A percentile compares a stretch with the other conserved stretches of the same genome.
phyloP scores from a whole-genome alignment of 2,797 vertebrate genomes.

The Lophotriccus pileatus region DNA sequence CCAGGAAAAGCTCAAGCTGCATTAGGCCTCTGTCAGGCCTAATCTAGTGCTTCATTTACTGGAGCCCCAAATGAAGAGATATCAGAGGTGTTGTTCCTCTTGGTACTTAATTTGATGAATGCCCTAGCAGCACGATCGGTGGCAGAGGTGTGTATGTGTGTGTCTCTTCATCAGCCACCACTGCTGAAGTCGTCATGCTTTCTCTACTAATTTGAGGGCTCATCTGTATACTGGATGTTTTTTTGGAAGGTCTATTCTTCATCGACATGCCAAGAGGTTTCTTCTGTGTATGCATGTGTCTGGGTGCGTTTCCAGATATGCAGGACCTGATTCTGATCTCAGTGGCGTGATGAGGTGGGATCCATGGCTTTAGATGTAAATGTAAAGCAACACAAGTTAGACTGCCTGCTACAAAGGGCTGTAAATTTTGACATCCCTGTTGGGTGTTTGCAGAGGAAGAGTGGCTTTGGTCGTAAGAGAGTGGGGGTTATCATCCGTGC shows the following conservation, averaged over 20 bases:
- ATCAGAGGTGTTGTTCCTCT: constrained; percentile 90
- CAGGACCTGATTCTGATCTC: constrained; percentile 63
- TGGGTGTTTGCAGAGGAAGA: constrained; percentile 45
- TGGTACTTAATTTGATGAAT: constrained; percentile 99
- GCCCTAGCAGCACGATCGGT: constrained; percentile 82
- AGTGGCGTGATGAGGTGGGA: not conserved
- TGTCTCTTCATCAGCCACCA: constrained; percentile 85
- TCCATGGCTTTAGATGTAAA: not conserved
- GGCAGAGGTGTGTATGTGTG: constrained; percentile 80
- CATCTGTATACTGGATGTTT: constrained; percentile 86
- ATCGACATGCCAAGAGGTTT: constrained; percentile 68
- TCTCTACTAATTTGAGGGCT: constrained; percentile 86
- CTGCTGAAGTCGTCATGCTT: constrained; percentile 72
- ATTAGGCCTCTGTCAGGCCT: constrained; percentile 91
- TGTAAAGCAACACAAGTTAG: not conserved
- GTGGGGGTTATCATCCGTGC: not conserved
- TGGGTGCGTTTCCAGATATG: constrained; percentile 24
- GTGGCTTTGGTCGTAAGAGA: not conserved
- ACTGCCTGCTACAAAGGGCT: constrained; percentile 8
- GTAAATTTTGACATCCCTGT: constrained; percentile 81
- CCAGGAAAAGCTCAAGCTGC: constrained; percentile 84
- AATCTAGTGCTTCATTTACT: constrained; percentile 97
- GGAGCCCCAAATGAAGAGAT: constrained; percentile 96
- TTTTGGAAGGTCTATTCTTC: constrained; percentile 81
- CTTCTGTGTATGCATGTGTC: constrained; percentile 24